Evolutionary conservation across 2,113 vertebrate genomes (phyloP), one percentile per base, ranked within the genome.

Genomic region (Felis chaus): DNA sequence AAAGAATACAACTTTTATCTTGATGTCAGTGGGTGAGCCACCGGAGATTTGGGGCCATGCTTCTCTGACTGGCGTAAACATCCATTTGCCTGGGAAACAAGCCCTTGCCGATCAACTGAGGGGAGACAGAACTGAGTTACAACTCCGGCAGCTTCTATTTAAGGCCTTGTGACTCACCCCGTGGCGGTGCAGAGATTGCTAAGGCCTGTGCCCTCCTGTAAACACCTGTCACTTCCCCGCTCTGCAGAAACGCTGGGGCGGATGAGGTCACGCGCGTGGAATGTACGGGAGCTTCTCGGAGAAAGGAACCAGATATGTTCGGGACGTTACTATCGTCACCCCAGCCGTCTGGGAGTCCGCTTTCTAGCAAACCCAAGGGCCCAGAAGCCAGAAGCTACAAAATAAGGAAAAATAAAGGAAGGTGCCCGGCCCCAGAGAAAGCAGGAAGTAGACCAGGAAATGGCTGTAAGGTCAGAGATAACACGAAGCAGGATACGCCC

Each of bases 121-220:
- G 39, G 55, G 80, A 50, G 55, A 50, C 73, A 91, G 76, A 85
- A 36, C 39, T 10, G 7, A 74, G 1, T 12, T 63, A 63, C 83
- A 80, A 15, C 13, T 48, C 83, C 15, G 66, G 90, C 83, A 89
- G 74, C 50, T 97, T 96, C 94, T 97, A 83, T 95, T 92, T 90
- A 57, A 55, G 89, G 90, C 87, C 78, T 29, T 16, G 41, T 11
- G 80, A 82, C 74, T 81, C 91, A 73, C 69, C 41, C 45, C 33
- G 1, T 21, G 41, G 90, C 78, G 11, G 29, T 27, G 83, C 65
- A 10, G 48, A 68, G 69, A 65, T 53, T 41, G 48, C 91, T 69
- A 53, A 63, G 89, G 41, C 94, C 29, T 27, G 11, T 25, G 82
- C 73, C 29, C 78, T 89, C 55, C 69, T n/a, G 21, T 94, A 94